These are phyloP conservation scores for Bubo scandiacus DNA, from an alignment of 2,113 vertebrate genomes.

Conservation along the genomic window DNA sequence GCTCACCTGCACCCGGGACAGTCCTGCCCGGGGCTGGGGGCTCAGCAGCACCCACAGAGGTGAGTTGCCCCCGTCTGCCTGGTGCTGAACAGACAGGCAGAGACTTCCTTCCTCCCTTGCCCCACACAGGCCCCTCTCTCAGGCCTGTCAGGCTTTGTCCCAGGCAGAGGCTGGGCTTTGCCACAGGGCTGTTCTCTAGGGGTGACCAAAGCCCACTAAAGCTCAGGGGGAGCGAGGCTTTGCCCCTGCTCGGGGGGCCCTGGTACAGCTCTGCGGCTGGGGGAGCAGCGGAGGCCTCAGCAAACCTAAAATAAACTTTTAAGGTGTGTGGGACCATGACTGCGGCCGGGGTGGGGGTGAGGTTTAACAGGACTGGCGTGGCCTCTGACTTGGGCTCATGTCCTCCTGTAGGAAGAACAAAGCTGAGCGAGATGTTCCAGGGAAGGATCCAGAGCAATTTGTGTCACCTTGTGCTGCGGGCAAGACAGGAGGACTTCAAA, in stretches of 20 bases:
- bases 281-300: background rate
- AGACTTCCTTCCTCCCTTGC: background rate
- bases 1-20: background rate
- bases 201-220: background rate
- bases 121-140: no score
- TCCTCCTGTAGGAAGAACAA: background rate
- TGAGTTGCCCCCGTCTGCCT: background rate
- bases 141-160: background rate
- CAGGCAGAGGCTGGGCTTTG: background rate
- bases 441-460: background rate
- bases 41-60: background rate
- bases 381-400: background rate
- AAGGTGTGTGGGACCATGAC: background rate
- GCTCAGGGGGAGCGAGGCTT: background rate
- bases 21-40: fast-evolving
- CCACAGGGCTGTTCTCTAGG: background rate
- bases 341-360: background rate
- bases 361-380: background rate
- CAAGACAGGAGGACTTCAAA: background rate
- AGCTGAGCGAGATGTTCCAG: background rate
- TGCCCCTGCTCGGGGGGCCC: background rate
- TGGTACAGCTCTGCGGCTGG: background rate
- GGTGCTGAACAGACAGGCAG: background rate
- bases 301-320: background rate
- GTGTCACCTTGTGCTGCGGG: background rate